Evolutionary conservation across 1,140 invertebrate genomes (phyloP).

Genomic region (Odontomachus brunneus): DNA sequence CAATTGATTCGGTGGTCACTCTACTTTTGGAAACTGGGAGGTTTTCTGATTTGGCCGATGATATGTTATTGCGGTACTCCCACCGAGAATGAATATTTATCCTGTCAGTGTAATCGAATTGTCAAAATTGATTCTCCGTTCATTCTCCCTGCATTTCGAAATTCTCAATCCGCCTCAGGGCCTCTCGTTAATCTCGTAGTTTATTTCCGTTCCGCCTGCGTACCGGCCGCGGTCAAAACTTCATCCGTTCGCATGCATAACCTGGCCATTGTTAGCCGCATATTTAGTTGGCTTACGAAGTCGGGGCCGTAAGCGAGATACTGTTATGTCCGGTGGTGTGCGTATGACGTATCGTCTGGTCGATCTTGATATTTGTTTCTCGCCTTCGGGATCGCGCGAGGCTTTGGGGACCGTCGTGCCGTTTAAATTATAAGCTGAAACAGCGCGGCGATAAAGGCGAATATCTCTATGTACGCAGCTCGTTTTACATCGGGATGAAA

Average conservation of each 20-base stretch:
- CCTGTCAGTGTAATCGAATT: slow-evolving; percentile 7
- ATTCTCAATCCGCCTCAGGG: neutral
- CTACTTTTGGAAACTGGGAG: too few species aligned
- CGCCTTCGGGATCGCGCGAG: slow-evolving; percentile 40
- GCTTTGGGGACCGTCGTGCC: slow-evolving; percentile 35
- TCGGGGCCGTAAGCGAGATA: slow-evolving; percentile 66
- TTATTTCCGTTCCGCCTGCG: neutral
- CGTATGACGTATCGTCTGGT: slow-evolving; percentile 62
- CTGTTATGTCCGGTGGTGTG: slow-evolving; percentile 65
- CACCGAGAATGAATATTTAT: too few species aligned
- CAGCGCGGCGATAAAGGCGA: slow-evolving; percentile 20
- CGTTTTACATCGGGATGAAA: slow-evolving; percentile 41
- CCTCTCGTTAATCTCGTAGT: neutral
- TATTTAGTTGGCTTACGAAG: slow-evolving; percentile 68
- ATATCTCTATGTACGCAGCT: slow-evolving; percentile 46
- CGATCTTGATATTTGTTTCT: slow-evolving; percentile 71
- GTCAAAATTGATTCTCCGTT: neutral
- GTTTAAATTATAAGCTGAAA: slow-evolving; percentile 43
- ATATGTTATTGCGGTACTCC: too few species aligned
- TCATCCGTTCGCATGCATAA: slow-evolving; percentile 56
- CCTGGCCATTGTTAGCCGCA: slow-evolving; percentile 67
- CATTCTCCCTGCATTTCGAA: neutral
- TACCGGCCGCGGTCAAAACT: slow-evolving; percentile 22
- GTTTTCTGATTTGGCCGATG: too few species aligned
- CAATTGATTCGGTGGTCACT: too few species aligned